Conservation (phyloP, 2,888 invertebrate genomes). For the Chorisops tibialis region DNA sequence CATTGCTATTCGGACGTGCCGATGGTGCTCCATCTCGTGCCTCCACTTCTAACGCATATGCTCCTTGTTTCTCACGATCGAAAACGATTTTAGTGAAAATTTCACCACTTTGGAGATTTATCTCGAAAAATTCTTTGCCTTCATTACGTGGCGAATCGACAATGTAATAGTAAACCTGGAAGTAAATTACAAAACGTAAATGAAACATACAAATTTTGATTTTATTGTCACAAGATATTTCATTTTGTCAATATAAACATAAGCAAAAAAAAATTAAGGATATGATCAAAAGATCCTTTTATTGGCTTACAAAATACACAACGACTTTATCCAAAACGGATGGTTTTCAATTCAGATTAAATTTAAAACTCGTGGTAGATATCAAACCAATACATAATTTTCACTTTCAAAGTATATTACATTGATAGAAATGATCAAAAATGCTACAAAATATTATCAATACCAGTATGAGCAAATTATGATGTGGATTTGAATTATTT, state of each 20-base stretch:
- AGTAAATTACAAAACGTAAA: no score
- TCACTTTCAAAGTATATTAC: no score
- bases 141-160: constrained; percentile 89
- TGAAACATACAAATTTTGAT: background rate
- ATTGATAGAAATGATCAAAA: no score
- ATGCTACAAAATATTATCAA: no score
- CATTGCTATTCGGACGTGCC: constrained; percentile 88
- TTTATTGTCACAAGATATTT: background rate
- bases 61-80: constrained; percentile 96
- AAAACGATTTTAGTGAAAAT: constrained; percentile 94
- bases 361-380: no score
- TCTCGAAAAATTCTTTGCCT: constrained; percentile 93
- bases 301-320: background rate
- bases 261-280: background rate
- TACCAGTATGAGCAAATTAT: no score
- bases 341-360: no score
- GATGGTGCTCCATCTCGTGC: constrained; percentile 96
- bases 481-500: no score
- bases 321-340: no score
- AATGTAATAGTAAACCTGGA: constrained; percentile 88
- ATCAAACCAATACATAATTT: no score
- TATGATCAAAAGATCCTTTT: background rate
- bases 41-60: constrained; percentile 95
- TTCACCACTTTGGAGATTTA: constrained; percentile 92
- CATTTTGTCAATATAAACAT: background rate